Percentiles rank a stretch among this genome's conserved stretches.
phyloP scores from a whole-genome alignment of 92 coral and sea anemone genomes.

The Paramuricea clavata region DNA sequence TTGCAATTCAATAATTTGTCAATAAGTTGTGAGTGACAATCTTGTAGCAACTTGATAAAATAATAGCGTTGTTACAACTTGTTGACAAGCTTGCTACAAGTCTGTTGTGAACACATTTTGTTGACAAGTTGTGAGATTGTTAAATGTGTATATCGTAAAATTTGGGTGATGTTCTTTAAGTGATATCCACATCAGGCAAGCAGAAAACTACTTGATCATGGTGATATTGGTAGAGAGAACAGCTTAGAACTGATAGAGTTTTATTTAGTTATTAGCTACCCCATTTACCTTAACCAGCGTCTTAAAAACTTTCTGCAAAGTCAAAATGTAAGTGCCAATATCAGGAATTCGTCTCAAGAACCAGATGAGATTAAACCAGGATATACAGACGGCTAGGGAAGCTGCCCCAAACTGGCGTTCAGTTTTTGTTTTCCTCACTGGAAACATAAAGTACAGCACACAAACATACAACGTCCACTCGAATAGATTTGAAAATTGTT shows the following conservation, averaged over 20 bases:
- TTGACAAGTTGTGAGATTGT: too few relatives aligned
- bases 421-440: background rate
- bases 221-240: too few relatives aligned
- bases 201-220: too few relatives aligned
- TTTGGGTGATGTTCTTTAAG: background rate
- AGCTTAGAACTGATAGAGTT: background rate
- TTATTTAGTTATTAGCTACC: background rate
- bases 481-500: background rate
- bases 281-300: conserved; percentile 10
- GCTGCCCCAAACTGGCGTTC: background rate
- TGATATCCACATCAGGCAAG: too few relatives aligned
- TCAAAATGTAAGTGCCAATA: background rate
- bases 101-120: too few relatives aligned
- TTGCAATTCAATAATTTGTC: too few relatives aligned
- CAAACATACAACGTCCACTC: conserved; percentile 3
- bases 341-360: background rate
- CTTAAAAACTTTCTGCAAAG: conserved; percentile 5
- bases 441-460: background rate
- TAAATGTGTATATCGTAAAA: too few relatives aligned
- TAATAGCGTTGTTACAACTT: too few relatives aligned
- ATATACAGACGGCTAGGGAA: background rate
- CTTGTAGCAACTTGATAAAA: too few relatives aligned
- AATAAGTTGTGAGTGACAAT: too few relatives aligned
- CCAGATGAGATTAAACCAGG: conserved; percentile 2
- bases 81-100: too few relatives aligned